Base-by-base conservation (phyloP, 2,113 vertebrate genomes). In the Tor tambroides region DNA sequence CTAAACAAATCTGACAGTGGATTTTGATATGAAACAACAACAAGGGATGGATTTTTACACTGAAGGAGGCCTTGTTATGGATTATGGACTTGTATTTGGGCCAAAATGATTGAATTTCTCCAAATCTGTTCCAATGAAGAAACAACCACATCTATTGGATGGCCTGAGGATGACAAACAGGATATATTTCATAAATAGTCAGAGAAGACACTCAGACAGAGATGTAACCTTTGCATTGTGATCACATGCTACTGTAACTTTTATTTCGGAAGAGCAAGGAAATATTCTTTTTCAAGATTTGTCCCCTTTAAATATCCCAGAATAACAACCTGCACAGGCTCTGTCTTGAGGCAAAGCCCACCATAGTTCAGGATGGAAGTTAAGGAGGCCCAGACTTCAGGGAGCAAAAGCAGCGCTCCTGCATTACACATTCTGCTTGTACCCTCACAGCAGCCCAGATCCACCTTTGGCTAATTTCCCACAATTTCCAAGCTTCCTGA, bases 381-480 rank as follows among this genome's bases (percentile, higher is more conserved):
- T 67, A 83, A 71, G 26, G 32, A 41, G 11, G n/a, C 69, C 61
- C 76, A 89, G 88, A 90, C 90, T 91, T 67, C 91, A 89, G 59
- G 85, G 79, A 88, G 43, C 88, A 67, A 56, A 88, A 72, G 46
- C 80, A 87, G 77, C 23, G 17, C 61, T 83, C 86, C 71, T 83
- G 88, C 91, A 91, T 88, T 88, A 90, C n/a, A 23, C 21, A 92
- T 92, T 91, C 91, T 84, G 82, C 49, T 23, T 61, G 86, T 14
- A 46, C 87, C 89, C 67, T 89, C 90, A 89, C 89, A 86, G 32
- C 89, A 90, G 83, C 84, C 83, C 61, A 74, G 75, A 89, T 90
- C 92, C 92, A 93, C 92, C 91, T 92, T 93, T 93, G 91, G 91
- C 92, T 91, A 88, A 87, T 92, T 92, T 92, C 91, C 89, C 80